Evolutionary conservation across 2,888 invertebrate species (phyloP).

Genomic region (Amblyjoppa proteus): DNA sequence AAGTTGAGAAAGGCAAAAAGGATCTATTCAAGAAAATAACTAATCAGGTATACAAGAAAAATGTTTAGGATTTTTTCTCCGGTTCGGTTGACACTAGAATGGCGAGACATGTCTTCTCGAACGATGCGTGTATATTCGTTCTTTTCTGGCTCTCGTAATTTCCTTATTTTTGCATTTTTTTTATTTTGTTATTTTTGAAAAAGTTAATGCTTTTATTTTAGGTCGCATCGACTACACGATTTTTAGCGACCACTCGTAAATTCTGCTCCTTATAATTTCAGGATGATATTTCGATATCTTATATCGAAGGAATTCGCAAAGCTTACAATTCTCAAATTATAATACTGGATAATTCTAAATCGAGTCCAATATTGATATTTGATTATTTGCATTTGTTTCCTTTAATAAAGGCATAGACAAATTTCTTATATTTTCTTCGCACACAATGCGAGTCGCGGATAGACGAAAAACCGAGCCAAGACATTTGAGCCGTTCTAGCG

Average conservation of each 20-base stretch:
- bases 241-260: no score
- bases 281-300: no score
- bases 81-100: background rate
- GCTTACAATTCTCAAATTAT: no score
- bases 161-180: background rate
- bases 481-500: background rate
- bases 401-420: background rate
- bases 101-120: background rate
- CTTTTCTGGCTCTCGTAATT: background rate
- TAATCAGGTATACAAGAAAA: slow-evolving; percentile 87
- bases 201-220: no score
- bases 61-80: slow-evolving; percentile 3
- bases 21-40: slow-evolving; percentile 96
- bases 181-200: no score
- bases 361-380: background rate
- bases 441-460: background rate
- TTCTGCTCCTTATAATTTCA: no score
- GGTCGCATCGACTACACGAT: no score
- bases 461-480: background rate
- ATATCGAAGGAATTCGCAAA: no score
- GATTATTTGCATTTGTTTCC: background rate
- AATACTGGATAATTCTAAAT: no score
- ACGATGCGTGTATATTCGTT: slow-evolving; percentile 12
- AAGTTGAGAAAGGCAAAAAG: slow-evolving; percentile 95
- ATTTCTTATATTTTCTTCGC: background rate